Evolutionary conservation across 2,888 invertebrate genomes (phyloP).

Genomic region (Cephus sareptanus): DNA sequence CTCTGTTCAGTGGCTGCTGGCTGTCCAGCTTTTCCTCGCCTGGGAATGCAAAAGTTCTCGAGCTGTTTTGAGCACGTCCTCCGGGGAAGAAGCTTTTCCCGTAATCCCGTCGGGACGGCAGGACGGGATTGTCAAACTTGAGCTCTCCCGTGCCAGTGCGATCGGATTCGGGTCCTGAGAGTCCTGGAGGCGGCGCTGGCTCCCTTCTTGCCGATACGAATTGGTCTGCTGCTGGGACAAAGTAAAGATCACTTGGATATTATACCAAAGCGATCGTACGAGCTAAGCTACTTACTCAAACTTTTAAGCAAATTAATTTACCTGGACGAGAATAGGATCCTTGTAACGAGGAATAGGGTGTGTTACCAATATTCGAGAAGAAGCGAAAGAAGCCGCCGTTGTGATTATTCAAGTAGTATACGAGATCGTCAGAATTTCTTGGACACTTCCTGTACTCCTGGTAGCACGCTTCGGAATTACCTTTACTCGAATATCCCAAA

Average conservation of each 20-base stretch:
- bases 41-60: conserved; percentile 31
- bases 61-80: conserved; percentile 9
- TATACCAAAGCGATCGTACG: neutral
- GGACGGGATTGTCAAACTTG: conserved; percentile 52
- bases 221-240: conserved; percentile 10
- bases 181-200: conserved; percentile 23
- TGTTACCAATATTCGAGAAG: conserved; percentile 66
- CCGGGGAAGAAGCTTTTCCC: conserved; percentile 22
- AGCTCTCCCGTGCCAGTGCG: conserved; percentile 68
- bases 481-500: conserved; percentile 77
- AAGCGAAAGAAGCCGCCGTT: conserved; percentile 88
- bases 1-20: conserved; percentile 20
- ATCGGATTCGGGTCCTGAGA: conserved; percentile 50
- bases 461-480: conserved; percentile 71
- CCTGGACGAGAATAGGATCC: neutral
- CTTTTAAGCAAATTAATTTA: neutral
- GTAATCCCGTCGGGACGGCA: conserved; percentile 18
- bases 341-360: neutral
- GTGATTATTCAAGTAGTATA: conserved; percentile 85
- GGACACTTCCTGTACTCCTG: conserved; percentile 81
- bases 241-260: neutral
- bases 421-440: conserved; percentile 76
- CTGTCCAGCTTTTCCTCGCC: conserved; percentile 7
- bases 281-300: neutral
- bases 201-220: conserved; percentile 16